Evolutionary conservation across 2,888 invertebrate species (phyloP).

Genomic region (Steromphala cineraria): DNA sequence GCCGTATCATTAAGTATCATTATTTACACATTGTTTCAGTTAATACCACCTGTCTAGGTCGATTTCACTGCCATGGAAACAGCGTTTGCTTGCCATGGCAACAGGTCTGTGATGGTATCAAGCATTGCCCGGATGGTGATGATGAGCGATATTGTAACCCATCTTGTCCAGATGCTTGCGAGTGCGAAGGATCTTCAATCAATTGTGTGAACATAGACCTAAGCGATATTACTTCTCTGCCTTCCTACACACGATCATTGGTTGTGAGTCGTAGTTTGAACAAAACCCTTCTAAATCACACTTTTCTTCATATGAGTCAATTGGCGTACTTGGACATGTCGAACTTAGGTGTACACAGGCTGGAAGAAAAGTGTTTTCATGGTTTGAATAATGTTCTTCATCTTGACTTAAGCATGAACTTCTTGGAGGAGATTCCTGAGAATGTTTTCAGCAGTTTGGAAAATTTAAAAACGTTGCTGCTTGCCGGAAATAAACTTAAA

Average conservation of each 20-base stretch:
- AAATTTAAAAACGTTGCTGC: background rate
- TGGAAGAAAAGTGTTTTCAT: background rate
- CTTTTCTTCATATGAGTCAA: background rate
- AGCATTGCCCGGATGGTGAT: conserved; percentile 16
- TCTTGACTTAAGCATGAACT: conserved; percentile 9
- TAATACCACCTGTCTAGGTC: background rate
- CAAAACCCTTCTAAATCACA: background rate
- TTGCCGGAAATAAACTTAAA: background rate
- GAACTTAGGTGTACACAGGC: background rate
- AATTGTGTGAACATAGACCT: background rate
- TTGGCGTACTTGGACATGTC: conserved; percentile 13
- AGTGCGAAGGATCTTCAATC: background rate
- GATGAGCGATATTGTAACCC: conserved; percentile 16
- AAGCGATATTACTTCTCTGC: background rate
- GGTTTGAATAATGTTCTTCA: background rate
- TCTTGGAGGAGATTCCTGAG: background rate
- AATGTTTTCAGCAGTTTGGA: background rate
- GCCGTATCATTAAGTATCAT: too few relatives aligned
- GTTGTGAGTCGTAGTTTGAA: background rate
- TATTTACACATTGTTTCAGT: background rate
- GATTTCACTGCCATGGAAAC: background rate
- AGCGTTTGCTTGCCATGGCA: conserved; percentile 13
- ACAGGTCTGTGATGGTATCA: conserved; percentile 18
- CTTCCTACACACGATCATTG: background rate
- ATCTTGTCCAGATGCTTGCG: background rate